These are phyloP conservation scores for Acanthiza pusilla DNA, from an alignment of 2,797 vertebrate genomes.

Conservation along the genomic window DNA sequence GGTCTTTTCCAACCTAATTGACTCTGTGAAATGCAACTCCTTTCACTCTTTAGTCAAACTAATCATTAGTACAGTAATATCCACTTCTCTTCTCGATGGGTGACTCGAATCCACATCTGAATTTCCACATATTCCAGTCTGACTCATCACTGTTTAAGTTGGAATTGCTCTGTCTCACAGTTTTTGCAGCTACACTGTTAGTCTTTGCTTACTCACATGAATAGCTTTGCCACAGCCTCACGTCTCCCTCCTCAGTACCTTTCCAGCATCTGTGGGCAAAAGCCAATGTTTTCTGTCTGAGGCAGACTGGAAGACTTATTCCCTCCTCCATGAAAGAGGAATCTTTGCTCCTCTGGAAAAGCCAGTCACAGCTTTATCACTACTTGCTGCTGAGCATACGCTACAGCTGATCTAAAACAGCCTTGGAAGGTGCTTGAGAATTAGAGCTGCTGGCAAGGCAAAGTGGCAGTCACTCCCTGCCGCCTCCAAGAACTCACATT, in stretches of 20 bases:
- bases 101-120: background rate
- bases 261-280: background rate
- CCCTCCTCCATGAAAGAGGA: background rate
- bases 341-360: background rate
- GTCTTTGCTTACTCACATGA: background rate
- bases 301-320: background rate
- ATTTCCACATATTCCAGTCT: background rate
- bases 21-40: background rate
- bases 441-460: conserved; percentile 14
- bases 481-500: conserved; percentile 38
- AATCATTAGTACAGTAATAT: background rate
- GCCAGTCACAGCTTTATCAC: background rate
- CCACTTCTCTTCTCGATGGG: background rate
- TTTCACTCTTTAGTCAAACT: background rate
- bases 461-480: conserved; percentile 27
- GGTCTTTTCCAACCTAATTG: background rate
- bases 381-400: background rate
- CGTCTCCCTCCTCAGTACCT: background rate
- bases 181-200: background rate
- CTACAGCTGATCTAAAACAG: background rate
- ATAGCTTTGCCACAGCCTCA: background rate
- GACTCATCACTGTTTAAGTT: background rate
- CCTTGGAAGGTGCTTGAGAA: background rate
- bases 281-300: background rate
- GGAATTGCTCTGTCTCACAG: background rate